Percentiles rank a stretch among this genome's conserved stretches.
Conservation (phyloP, 2,888 invertebrate species). For the Troilus luridus region DNA sequence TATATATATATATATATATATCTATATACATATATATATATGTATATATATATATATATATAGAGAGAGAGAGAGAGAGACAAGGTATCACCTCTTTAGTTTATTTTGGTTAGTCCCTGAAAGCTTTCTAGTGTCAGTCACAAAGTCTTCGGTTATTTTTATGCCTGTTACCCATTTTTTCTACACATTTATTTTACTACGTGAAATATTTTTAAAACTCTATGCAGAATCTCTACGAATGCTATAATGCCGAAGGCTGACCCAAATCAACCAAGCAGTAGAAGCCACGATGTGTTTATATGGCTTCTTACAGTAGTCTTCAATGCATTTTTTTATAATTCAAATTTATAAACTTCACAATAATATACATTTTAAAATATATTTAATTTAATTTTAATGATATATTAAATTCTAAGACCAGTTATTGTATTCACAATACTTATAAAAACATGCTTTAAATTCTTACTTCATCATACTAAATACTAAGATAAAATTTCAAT, state of each 20-base stretch:
- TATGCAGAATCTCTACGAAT: neutral
- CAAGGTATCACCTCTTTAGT: neutral
- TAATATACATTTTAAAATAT: too few species aligned
- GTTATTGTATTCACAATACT: too few species aligned
- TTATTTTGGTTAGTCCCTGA: constrained; percentile 9
- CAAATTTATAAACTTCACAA: neutral
- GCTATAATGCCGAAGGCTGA: neutral
- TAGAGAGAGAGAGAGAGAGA: too few species aligned
- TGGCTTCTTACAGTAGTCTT: neutral
- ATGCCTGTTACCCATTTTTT: neutral
- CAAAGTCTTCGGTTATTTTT: constrained; percentile 5
- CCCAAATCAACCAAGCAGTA: neutral
- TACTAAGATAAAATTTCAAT: neutral
- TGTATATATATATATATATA: too few species aligned
- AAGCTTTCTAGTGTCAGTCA: neutral
- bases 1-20: too few species aligned
- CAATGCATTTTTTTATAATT: neutral
- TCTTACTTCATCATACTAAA: neutral
- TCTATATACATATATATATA: too few species aligned
- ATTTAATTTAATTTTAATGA: too few species aligned
- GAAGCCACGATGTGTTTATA: neutral
- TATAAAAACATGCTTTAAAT: too few species aligned
- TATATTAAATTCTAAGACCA: too few species aligned
- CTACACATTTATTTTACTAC: neutral
- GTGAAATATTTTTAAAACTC: neutral